Percentiles rank a stretch among this genome's conserved stretches.
These are phyloP conservation scores for Morone saxatilis DNA, from an alignment of 2,113 vertebrate species.

Conservation along the genomic window DNA sequence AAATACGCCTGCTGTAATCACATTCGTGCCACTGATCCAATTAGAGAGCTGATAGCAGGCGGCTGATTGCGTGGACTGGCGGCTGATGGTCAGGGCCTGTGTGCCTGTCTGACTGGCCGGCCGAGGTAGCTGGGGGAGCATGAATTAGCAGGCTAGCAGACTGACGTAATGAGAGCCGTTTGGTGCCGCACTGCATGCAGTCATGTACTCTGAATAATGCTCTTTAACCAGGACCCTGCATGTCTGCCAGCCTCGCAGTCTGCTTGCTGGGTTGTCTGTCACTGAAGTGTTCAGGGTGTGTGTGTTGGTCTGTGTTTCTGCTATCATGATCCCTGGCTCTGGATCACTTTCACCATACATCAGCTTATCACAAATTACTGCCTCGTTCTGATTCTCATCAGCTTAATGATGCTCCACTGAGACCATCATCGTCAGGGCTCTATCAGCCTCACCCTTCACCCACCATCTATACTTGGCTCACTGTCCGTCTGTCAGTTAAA, in stretches of 20 bases:
- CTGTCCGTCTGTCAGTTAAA: not conserved
- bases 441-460: conserved; percentile 50
- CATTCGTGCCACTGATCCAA: conserved; percentile 88
- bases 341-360: conserved; percentile 81
- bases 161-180: conserved; percentile 75
- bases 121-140: conserved; percentile 49
- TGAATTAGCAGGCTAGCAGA: conserved; percentile 70
- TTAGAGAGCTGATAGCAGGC: conserved; percentile 84
- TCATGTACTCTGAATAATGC: conserved; percentile 75
- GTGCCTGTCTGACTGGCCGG: conserved; percentile 69
- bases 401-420: conserved; percentile 78
- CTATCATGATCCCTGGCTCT: conserved; percentile 77
- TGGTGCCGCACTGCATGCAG: conserved; percentile 69
- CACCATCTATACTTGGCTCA: conserved; percentile 24
- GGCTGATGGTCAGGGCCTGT: conserved; percentile 83
- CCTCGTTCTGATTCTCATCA: conserved; percentile 81
- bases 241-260: conserved; percentile 68
- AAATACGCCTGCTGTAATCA: conserved; percentile 89
- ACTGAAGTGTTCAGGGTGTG: conserved; percentile 34
- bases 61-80: conserved; percentile 78
- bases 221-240: conserved; percentile 75
- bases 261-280: conserved; percentile 55
- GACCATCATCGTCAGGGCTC: conserved; percentile 64
- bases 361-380: conserved; percentile 82
- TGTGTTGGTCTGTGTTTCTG: conserved; percentile 50